phyloP scores from a whole-genome alignment of 2,113 vertebrate species.

The Ptychochromis oligacanthus region DNA sequence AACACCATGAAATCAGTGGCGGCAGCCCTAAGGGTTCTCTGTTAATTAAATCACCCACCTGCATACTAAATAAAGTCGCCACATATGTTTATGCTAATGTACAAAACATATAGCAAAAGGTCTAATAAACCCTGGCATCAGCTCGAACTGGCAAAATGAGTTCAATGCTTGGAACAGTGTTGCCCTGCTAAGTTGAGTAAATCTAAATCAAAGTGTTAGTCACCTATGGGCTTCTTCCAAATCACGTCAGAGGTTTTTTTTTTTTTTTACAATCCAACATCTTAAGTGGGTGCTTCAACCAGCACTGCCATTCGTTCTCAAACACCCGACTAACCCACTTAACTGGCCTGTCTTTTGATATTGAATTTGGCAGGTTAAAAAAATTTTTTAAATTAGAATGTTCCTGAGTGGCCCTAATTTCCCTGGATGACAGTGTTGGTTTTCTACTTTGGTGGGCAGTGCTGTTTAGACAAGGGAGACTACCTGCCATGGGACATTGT shows the following conservation, averaged over 20 bases:
- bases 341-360: slow-evolving; percentile 42
- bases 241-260: slow-evolving; percentile 10
- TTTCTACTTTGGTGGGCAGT: slow-evolving; percentile 65
- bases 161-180: slow-evolving; percentile 10
- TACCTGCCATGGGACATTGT: slow-evolving; percentile 66
- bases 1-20: slow-evolving; percentile 45
- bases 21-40: neutral
- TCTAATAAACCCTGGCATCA: slow-evolving; percentile 48
- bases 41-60: slow-evolving; percentile 47
- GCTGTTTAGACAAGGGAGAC: slow-evolving; percentile 59
- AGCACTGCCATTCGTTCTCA: slow-evolving; percentile 32
- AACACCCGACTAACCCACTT: slow-evolving; percentile 53
- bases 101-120: slow-evolving; percentile 32
- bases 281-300: slow-evolving; percentile 23
- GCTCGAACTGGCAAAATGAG: neutral
- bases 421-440: slow-evolving; percentile 63
- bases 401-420: slow-evolving; percentile 66
- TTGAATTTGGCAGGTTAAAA: slow-evolving; percentile 44
- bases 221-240: slow-evolving; percentile 19
- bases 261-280: slow-evolving; percentile 13
- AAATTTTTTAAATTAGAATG: slow-evolving; percentile 38
- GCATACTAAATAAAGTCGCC: slow-evolving; percentile 22
- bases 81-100: slow-evolving; percentile 36
- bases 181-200: slow-evolving; percentile 4
- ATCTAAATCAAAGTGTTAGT: slow-evolving; percentile 36